These are phyloP conservation scores for Climacteris rufus DNA, from an alignment of 2,113 vertebrate species.

Conservation along the genomic window DNA sequence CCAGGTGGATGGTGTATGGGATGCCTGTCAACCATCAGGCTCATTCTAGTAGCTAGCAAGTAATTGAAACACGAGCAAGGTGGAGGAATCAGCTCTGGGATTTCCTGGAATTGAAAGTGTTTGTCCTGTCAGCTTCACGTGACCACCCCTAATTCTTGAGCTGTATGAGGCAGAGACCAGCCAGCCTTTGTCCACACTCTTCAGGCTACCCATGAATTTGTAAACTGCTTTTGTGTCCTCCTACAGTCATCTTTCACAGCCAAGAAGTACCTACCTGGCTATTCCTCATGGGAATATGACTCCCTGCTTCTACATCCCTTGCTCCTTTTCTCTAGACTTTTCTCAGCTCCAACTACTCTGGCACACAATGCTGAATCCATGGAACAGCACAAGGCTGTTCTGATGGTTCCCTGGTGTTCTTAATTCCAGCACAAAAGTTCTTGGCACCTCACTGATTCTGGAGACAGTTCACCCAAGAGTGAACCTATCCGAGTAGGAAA, in stretches of 20 bases:
- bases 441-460: accelerated
- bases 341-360: neutral
- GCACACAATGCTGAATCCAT: accelerated
- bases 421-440: neutral
- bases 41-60: neutral
- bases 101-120: neutral
- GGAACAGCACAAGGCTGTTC: neutral
- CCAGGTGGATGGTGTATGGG: neutral
- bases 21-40: neutral
- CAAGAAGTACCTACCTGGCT: neutral
- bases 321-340: neutral
- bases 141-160: neutral
- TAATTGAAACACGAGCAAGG: neutral
- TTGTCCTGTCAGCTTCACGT: neutral
- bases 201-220: neutral
- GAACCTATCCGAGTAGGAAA: neutral
- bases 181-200: neutral
- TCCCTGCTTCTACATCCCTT: neutral
- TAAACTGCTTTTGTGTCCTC: neutral
- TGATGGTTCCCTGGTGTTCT: neutral
- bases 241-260: neutral
- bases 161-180: neutral
- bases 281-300: accelerated
- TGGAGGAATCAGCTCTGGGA: neutral
- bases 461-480: neutral